phyloP scores from a whole-genome alignment of 2,113 vertebrate genomes.

The Thunnus maccoyii region DNA sequence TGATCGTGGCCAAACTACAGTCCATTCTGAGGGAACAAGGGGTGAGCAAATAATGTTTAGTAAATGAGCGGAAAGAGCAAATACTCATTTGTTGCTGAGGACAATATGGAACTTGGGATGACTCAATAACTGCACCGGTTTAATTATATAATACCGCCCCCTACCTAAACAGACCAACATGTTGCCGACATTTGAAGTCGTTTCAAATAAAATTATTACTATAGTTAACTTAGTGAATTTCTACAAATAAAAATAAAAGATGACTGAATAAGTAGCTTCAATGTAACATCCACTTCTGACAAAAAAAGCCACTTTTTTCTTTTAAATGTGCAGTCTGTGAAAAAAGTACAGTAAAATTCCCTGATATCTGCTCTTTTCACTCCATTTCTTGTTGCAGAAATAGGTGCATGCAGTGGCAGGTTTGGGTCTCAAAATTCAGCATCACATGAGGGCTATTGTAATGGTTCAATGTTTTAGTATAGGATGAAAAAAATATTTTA shows the following conservation, averaged over 20 bases:
- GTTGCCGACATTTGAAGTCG: too few species aligned
- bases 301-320: too few species aligned
- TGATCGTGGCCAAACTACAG: not conserved
- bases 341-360: not conserved
- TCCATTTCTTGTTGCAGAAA: not conserved
- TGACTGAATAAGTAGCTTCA: too few species aligned
- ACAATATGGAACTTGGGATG: not conserved
- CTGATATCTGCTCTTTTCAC: not conserved
- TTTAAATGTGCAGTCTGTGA: too few species aligned
- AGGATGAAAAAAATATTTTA: not conserved
- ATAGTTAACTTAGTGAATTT: too few species aligned
- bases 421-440: not conserved
- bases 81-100: constrained; percentile 18
- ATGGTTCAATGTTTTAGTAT: not conserved
- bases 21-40: not conserved
- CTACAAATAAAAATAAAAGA: too few species aligned
- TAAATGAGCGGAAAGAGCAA: constrained; percentile 25
- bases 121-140: not conserved
- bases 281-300: too few species aligned
- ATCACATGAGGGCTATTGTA: not conserved
- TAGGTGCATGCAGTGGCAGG: not conserved
- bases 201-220: too few species aligned
- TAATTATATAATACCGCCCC: not conserved
- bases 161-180: too few species aligned
- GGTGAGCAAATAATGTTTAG: constrained; percentile 5